Evolutionary conservation across 2,113 vertebrate species (phyloP), one percentile per base, ranked within the genome.

Genomic region (Zonotrichia leucophrys): DNA sequence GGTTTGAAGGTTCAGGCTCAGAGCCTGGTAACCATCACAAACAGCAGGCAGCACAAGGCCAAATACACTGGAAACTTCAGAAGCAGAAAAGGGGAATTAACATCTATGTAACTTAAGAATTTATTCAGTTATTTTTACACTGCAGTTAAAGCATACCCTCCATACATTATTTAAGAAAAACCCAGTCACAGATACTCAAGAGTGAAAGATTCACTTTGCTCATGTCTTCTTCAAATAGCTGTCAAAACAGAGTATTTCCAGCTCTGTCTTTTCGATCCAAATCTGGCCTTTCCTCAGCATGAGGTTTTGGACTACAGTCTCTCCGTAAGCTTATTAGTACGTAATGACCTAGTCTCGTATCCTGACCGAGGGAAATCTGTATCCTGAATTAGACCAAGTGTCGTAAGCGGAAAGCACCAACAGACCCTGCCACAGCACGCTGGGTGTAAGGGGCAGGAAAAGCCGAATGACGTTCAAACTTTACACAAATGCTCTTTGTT

Each of bases 401-500:
- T 28, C 3, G 0, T 14, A 27, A 5, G 10, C 2, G 25, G 23
- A 59, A 87, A 76, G 58, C 52, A 39, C 2, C 2, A 21, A 37
- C 3, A 46, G 19, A 3, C 20, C 37, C 20, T 4, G 5, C 39
- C 37, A 7, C 13, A 46, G 55, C 4, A 5, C 23, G 5, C 12
- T 14, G 2, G 1, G 20, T 33, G 9, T 17, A 25, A 31, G 15
- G 13, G 7, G 46, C 28, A 62, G 20, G 15, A 41, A 69, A 58
- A 17, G 39, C 74, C 33, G 33, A 31, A 18, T 24, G 25, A 68
- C 15, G 0, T 39, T 73, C 4, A 12, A 10, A 15, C 22, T 18
- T 44, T 4, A 62, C 10, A 16, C 2, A 4, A 7, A 0, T 10
- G 13, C 44, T 47, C 67, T 25, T 39, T 3, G 1, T 37, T 74